phyloP scores from a whole-genome alignment of 2,797 vertebrate genomes.

The Chloroceryle inda region DNA sequence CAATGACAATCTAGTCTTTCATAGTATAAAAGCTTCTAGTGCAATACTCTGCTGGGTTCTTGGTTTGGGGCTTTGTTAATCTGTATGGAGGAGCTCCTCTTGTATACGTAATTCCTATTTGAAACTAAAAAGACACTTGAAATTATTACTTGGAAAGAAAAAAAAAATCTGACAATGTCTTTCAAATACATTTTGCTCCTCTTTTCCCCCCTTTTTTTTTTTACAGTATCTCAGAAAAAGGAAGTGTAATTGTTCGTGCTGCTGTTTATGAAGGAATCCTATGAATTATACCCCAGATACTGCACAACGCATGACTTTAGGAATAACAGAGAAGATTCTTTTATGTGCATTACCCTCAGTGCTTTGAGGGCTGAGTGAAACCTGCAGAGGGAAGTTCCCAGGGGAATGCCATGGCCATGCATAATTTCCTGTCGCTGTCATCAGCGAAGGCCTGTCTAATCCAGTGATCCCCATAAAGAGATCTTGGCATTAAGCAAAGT shows the following conservation, averaged over 20 bases:
- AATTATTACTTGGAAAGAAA: neutral
- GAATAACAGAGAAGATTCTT: neutral
- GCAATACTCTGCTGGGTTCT: neutral
- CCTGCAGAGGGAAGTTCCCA: neutral
- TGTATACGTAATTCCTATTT: neutral
- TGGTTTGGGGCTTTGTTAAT: neutral
- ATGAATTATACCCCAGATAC: neutral
- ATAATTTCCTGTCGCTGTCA: neutral
- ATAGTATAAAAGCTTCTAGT: neutral
- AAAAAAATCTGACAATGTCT: neutral
- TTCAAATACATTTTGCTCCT: neutral
- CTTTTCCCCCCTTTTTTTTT: neutral
- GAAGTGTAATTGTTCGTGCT: neutral
- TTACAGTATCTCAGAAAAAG: neutral
- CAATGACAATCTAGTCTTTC: neutral
- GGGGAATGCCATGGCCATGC: neutral
- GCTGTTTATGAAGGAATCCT: neutral
- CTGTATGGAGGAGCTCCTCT: neutral
- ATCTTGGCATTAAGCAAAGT: neutral
- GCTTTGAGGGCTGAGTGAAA: neutral
- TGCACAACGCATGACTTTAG: neutral
- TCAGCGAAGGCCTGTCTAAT: neutral
- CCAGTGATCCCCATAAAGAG: neutral
- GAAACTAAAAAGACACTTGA: neutral
- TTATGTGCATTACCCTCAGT: neutral